Evolutionary conservation across 2,888 invertebrate genomes (phyloP).

Genomic region (Noctua pronuba): DNA sequence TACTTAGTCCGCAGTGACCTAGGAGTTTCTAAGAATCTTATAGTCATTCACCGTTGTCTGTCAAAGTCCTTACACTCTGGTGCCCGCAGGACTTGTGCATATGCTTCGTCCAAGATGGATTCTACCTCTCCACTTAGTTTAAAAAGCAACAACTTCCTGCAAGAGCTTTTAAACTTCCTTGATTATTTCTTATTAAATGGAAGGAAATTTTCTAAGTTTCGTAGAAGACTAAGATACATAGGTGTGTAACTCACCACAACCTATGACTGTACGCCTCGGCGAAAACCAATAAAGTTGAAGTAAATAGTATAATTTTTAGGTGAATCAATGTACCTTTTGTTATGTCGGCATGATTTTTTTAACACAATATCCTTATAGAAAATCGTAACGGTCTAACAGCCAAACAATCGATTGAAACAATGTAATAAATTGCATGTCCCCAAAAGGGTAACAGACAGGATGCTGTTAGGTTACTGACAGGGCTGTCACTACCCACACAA

Average conservation of each 20-base stretch:
- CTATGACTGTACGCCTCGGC: constrained; percentile 3
- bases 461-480: constrained; percentile 39
- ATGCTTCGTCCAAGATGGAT: neutral
- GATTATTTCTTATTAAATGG: neutral
- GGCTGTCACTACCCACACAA: constrained; percentile 40
- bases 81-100: too few species aligned
- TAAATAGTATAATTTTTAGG: neutral
- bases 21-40: neutral
- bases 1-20: constrained; percentile 1
- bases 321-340: neutral
- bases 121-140: neutral
- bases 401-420: neutral
- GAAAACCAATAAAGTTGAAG: neutral
- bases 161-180: neutral
- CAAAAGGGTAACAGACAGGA: constrained; percentile 18
- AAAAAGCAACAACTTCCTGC: neutral
- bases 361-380: neutral
- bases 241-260: neutral
- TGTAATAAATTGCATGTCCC: constrained; percentile 3
- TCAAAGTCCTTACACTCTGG: neutral
- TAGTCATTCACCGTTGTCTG: constrained; percentile 6
- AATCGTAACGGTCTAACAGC: neutral
- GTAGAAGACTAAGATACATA: neutral
- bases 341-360: neutral
- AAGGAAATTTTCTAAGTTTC: constrained; percentile 1